phyloP scores from a whole-genome alignment of 2,113 vertebrate genomes.

The Paracanthobrama guichenoti region DNA sequence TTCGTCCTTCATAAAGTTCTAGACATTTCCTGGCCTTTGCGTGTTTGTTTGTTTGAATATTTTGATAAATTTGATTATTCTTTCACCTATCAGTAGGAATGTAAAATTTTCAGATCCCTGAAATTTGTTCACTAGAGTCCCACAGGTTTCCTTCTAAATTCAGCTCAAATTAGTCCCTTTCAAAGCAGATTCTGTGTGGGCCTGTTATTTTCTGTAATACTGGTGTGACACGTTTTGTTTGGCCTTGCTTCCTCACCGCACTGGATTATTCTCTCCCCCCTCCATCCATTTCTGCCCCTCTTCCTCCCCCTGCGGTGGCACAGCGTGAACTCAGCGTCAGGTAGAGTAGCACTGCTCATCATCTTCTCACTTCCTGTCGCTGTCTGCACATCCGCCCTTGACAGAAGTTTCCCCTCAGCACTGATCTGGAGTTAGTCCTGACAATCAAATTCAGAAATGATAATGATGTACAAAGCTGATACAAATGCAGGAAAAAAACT shows the following conservation, averaged over 20 bases:
- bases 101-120: background rate
- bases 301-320: constrained; percentile 65
- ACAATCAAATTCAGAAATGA: background rate
- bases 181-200: constrained; percentile 13
- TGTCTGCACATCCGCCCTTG: background rate
- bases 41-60: background rate
- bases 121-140: background rate
- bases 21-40: background rate
- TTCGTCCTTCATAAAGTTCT: background rate
- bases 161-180: background rate
- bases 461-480: background rate
- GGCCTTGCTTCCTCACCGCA: constrained; percentile 69
- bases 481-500: background rate
- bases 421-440: constrained; percentile 32
- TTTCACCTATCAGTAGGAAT: background rate
- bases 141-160: background rate
- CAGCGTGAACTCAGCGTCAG: constrained; percentile 99
- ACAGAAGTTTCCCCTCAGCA: constrained; percentile 28
- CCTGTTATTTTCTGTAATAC: constrained; percentile 52
- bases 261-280: constrained; percentile 79
- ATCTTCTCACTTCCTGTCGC: background rate
- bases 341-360: constrained; percentile 81
- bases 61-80: background rate
- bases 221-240: constrained; percentile 65
- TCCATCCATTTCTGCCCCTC: background rate